Base-by-base conservation (phyloP, 2,113 vertebrate genomes). In the Prochilodus magdalenae region DNA sequence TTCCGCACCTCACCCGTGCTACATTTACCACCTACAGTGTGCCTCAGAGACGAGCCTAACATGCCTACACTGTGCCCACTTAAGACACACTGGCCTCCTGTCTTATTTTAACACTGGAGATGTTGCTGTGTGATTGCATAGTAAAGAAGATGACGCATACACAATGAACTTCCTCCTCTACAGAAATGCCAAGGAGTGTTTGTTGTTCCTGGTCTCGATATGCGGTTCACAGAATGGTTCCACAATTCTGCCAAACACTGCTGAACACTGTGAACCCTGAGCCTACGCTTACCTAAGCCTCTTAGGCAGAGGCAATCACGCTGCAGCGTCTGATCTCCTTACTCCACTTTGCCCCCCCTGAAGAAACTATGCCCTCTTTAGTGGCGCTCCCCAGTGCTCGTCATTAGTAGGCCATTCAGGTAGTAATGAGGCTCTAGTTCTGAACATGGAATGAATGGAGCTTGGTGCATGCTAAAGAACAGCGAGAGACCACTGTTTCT, bases 141-240 rank as follows among this genome's bases (percentile, higher is more conserved):
- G 53, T 55, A 55, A 55, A 30, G 29, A 63, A 4, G 24, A 66
- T 66, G 29, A 33, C 16, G 63, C 27, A 66, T 66, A 20, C 29
- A 18, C 29, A 66, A 36, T 66, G 29, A 66, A 33, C 63, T 33
- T 66, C 63, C 30, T 20, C 63, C 36, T 66, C 29, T 8, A 18
- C 14, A 66, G 63, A 66, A 66, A 66, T n/a, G 63, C 18, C 15
- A 65, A 65, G 15, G 62, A 65, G 29, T 65, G 62, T 65, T 65
- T 65, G 62, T 65, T 65, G 15, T 65, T 65, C 62, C 27, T 65
- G 26, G 4, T 29, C 26, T 15, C 4, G 16, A 22, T 33, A 66
- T 33, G 30, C 15, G 20, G 36, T 66, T 66, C 29, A 36, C 18
- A 18, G 29, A 66, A 66, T 33, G n/a, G 29, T 10, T 67, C 30